Conservation (phyloP, 2,888 invertebrate species). For the Bhutanitis thaidina region DNA sequence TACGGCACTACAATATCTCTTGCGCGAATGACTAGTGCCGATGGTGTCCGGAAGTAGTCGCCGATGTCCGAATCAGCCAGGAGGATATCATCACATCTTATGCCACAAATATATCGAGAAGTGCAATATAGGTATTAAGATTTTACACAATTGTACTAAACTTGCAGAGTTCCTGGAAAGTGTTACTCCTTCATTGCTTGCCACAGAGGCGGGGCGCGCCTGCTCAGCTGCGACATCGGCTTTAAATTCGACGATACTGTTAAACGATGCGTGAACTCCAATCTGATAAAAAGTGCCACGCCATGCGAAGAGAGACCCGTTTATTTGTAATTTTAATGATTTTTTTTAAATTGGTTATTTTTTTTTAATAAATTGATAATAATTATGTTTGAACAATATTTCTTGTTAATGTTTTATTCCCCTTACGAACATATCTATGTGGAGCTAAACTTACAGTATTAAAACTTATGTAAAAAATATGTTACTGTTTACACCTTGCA, state of each 20-base stretch:
- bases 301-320: constrained; percentile 5
- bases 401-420: not conserved
- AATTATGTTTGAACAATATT: not conserved
- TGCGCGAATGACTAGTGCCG: too few relatives aligned
- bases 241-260: constrained; percentile 43
- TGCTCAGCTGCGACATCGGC: constrained; percentile 53
- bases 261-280: constrained; percentile 40
- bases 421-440: too few relatives aligned
- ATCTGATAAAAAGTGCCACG: constrained; percentile 27
- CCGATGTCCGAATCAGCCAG: too few relatives aligned
- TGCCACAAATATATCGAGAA: too few relatives aligned
- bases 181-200: constrained; percentile 58
- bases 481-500: too few relatives aligned
- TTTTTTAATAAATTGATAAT: not conserved
- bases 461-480: too few relatives aligned
- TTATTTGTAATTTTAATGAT: not conserved
- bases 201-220: constrained; percentile 39
- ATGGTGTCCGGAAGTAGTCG: too few relatives aligned
- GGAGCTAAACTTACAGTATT: too few relatives aligned
- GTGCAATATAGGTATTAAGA: too few relatives aligned
- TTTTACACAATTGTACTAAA: not conserved
- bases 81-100: too few relatives aligned
- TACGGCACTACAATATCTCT: too few relatives aligned
- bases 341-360: not conserved
- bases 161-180: constrained; percentile 42